These are phyloP conservation scores for Agonopterix arenella DNA, from an alignment of 2,888 invertebrate species.

Conservation along the genomic window DNA sequence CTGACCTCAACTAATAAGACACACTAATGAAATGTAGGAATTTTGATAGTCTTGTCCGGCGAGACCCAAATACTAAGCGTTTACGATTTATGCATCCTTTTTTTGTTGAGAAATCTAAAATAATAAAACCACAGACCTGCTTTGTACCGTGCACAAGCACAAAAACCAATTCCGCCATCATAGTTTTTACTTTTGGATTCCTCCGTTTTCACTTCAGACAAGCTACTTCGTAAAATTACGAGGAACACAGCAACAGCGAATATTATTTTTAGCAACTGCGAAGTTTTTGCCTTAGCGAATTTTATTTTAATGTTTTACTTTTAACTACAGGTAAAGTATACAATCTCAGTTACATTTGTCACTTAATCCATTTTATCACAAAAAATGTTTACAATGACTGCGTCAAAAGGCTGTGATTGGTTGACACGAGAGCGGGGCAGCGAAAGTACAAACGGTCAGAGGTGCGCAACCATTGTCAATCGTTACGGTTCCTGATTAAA, in stretches of 20 bases:
- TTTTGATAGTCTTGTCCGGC: constrained; percentile 19
- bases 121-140: neutral
- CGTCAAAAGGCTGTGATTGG: constrained; percentile 28
- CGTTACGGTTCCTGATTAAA: constrained; percentile 34
- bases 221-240: no score
- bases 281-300: constrained; percentile 4
- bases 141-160: no score
- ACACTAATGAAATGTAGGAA: constrained; percentile 13
- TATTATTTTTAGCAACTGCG: constrained; percentile 2
- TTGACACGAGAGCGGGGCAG: constrained; percentile 15
- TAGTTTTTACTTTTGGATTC: no score
- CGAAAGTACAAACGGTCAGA: constrained; percentile 38
- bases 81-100: constrained; percentile 23
- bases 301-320: neutral
- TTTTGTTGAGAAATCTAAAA: constrained; percentile 6
- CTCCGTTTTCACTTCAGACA: no score
- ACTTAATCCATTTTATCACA: constrained; percentile 1
- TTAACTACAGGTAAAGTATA: neutral
- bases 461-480: constrained; percentile 38
- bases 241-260: constrained; percentile 2
- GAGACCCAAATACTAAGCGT: constrained; percentile 10
- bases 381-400: constrained; percentile 34
- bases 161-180: no score
- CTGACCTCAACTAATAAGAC: constrained; percentile 6
- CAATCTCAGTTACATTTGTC: constrained; percentile 5